phyloP scores from a whole-genome alignment of 1,140 invertebrate genomes.

The Drosophila bifasciata region DNA sequence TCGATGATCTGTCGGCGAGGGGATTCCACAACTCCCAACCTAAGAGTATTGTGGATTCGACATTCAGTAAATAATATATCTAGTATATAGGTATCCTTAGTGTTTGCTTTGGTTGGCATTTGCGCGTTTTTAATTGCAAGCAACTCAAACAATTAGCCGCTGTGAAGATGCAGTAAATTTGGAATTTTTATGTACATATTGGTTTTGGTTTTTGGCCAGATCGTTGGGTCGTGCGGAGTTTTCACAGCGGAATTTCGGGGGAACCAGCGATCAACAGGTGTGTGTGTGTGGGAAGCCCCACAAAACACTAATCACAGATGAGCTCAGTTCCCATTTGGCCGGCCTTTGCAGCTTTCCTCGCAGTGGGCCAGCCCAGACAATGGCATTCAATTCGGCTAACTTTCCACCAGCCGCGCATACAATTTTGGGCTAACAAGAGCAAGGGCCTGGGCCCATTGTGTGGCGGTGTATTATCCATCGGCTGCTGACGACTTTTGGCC shows the following conservation, averaged over 20 bases:
- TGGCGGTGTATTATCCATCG: not conserved
- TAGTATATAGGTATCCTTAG: not conserved
- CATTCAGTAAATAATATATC: too few relatives aligned
- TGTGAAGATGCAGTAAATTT: slow-evolving; percentile 58
- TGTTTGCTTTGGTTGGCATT: slow-evolving; percentile 11
- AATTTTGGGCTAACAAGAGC: slow-evolving; percentile 45
- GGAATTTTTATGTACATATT: slow-evolving; percentile 48
- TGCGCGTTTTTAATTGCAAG: slow-evolving; percentile 50
- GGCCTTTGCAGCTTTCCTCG: slow-evolving; percentile 42
- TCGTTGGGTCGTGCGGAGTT: slow-evolving; percentile 34
- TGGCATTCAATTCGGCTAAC: slow-evolving; percentile 34
- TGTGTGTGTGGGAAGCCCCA: slow-evolving; percentile 60
- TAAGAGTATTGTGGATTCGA: slow-evolving; percentile 28
- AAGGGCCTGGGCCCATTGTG: slow-evolving; percentile 57
- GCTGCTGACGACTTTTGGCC: slow-evolving; percentile 11
- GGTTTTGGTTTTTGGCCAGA: slow-evolving; percentile 25
- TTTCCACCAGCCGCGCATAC: slow-evolving; percentile 37
- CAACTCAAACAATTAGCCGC: slow-evolving; percentile 51
- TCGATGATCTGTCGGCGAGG: not conserved
- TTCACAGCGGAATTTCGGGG: slow-evolving; percentile 34
- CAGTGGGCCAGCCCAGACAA: slow-evolving; percentile 31
- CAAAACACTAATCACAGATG: slow-evolving; percentile 52
- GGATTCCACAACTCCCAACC: too few relatives aligned
- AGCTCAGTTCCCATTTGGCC: slow-evolving; percentile 52
- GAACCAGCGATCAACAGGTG: slow-evolving; percentile 43